Conservation (phyloP, 2,888 invertebrate genomes). For the Pandemis cinnamomeana region DNA sequence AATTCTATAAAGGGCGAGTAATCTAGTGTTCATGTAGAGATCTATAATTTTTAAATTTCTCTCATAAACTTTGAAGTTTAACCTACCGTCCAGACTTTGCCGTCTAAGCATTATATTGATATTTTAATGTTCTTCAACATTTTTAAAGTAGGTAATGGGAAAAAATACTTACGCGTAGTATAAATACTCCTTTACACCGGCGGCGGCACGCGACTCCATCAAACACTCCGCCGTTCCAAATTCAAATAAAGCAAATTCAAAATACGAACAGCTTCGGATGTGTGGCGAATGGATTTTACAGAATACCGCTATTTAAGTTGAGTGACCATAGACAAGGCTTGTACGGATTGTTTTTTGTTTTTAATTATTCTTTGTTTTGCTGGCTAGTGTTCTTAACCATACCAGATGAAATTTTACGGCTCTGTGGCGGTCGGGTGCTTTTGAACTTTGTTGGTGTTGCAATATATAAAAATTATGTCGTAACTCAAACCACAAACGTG, state of each 20-base stretch:
- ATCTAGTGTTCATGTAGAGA: no score
- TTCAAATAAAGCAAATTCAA: slow-evolving; percentile 59
- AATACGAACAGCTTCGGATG: slow-evolving; percentile 45
- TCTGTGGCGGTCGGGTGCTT: slow-evolving; percentile 8
- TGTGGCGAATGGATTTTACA: slow-evolving; percentile 70
- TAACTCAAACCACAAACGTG: background rate
- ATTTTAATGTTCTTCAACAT: background rate
- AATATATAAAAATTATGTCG: slow-evolving; percentile 2
- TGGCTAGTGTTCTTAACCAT: slow-evolving; percentile 32
- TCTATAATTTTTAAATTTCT: no score
- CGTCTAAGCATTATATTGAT: background rate
- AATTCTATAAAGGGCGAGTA: no score
- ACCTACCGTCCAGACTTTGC: no score
- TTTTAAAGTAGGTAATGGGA: background rate
- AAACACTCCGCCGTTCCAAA: slow-evolving; percentile 52
- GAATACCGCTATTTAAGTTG: slow-evolving; percentile 51
- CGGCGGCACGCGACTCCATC: slow-evolving; percentile 70
- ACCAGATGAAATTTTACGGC: slow-evolving; percentile 19
- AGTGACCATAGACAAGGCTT: slow-evolving; percentile 49
- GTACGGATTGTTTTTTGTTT: slow-evolving; percentile 66
- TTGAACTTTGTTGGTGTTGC: slow-evolving; percentile 25
- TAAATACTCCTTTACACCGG: slow-evolving; percentile 45
- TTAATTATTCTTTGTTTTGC: slow-evolving; percentile 53
- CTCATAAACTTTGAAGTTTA: no score
- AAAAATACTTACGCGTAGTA: slow-evolving; percentile 22